phyloP scores from a whole-genome alignment of 2,888 invertebrate genomes.

The Spicauda simplicius region DNA sequence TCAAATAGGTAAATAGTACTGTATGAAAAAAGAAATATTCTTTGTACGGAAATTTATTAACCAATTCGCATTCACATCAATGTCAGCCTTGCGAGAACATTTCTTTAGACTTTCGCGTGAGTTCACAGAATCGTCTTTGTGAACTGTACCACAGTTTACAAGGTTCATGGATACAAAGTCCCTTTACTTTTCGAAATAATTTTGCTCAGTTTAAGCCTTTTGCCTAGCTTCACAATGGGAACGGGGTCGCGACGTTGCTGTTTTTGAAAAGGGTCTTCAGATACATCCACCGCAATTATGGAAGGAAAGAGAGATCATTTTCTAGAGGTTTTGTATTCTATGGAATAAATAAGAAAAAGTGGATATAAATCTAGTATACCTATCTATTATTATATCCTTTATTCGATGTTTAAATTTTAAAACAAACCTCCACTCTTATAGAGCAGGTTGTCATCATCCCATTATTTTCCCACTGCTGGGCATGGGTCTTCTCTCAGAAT shows the following conservation, averaged over 20 bases:
- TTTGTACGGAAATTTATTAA: not conserved
- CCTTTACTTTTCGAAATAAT: constrained; percentile 22
- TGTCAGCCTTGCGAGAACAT: not conserved
- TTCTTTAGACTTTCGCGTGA: constrained; percentile 8
- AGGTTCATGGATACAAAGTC: constrained; percentile 5
- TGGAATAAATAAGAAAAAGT: no score
- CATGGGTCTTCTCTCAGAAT: no score
- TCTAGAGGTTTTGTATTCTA: no score
- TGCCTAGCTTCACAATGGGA: not conserved
- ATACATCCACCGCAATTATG: not conserved
- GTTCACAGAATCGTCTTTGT: constrained; percentile 11
- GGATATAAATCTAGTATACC: no score
- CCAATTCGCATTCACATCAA: constrained; percentile 5
- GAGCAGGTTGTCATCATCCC: no score
- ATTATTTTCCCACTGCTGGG: no score
- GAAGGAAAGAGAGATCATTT: not conserved
- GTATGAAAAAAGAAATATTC: no score
- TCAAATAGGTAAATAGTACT: no score
- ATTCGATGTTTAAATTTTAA: no score
- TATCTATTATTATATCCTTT: no score
- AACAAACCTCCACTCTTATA: no score
- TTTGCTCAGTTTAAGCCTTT: not conserved
- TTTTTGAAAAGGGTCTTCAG: constrained; percentile 4
- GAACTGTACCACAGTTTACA: constrained; percentile 4
- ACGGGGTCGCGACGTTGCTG: not conserved